Evolutionary conservation across 2,113 vertebrate species (phyloP).

Genomic region (Gallinago undulata): DNA sequence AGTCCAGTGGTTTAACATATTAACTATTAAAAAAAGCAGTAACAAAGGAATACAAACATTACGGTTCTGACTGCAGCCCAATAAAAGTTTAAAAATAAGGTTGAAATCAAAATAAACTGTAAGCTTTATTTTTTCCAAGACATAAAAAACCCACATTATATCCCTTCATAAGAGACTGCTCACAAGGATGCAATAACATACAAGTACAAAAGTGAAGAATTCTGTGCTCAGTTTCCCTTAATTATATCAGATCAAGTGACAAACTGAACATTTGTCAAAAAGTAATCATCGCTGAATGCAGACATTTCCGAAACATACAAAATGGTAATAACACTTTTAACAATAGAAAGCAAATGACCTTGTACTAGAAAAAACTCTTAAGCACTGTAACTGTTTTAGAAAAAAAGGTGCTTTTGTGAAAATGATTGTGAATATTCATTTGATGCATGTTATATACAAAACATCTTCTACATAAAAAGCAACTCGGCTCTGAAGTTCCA

Average conservation of each 20-base stretch:
- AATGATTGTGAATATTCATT: conserved; percentile 54
- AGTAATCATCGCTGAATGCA: conserved; percentile 25
- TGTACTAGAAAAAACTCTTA: conserved; percentile 45
- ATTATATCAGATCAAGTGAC: conserved; percentile 51
- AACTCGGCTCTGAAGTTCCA: conserved; percentile 55
- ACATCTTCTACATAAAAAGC: conserved; percentile 57
- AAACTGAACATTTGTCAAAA: conserved; percentile 42
- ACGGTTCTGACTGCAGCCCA: conserved; percentile 58
- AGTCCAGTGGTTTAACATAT: conserved; percentile 74
- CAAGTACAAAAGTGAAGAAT: conserved; percentile 63
- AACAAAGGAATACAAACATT: conserved; percentile 68
- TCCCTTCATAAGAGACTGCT: conserved; percentile 8
- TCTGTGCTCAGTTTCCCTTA: conserved; percentile 63
- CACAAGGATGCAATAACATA: conserved; percentile 51
- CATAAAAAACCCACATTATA: conserved; percentile 29
- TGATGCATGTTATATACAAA: conserved; percentile 70
- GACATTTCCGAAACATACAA: conserved; percentile 55
- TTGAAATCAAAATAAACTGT: conserved; percentile 14
- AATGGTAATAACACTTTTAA: conserved; percentile 61
- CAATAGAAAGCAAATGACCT: conserved; percentile 60
- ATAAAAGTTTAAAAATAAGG: conserved; percentile 46
- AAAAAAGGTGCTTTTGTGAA: conserved; percentile 68
- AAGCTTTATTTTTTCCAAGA: conserved; percentile 53
- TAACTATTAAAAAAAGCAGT: conserved; percentile 64
- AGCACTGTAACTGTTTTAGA: conserved; percentile 30